Base-by-base conservation (phyloP, 2,797 vertebrate genomes). In the Channa striata region DNA sequence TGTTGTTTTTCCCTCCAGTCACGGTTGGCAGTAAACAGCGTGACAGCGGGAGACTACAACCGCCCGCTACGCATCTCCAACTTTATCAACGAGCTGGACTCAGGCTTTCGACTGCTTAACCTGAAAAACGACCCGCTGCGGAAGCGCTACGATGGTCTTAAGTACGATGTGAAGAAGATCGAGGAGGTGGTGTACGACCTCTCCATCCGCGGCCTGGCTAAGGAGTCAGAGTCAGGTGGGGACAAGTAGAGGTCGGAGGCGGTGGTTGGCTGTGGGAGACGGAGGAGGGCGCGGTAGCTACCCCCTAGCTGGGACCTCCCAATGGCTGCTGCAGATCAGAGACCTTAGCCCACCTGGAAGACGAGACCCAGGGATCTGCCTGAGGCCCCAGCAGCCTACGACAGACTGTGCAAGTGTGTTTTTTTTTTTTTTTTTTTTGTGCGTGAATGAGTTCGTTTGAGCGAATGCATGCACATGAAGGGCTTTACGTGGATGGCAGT, bases 141-240 rank as follows among this genome's bases (percentile, higher is more conserved):
- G 74, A 99, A 99, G 76, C 97, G 98, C 33, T 99, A 99, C 0
- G 98, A 99, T 0, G 98, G 98, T 83, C 94, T 99, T 51, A 99
- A 99, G 77, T 99, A 99, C 0, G 98, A 99, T 0, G 97, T 99
- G 87, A 99, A 99, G 93, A 99, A 99, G 83, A 98, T 99, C 0
- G 98, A 99, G 89, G 97, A 99, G 78, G 97, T 99, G 83, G 97
- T 99, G 65, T 99, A 99, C 0, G 97, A 99, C 78, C 88, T 99
- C 78, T 99, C 98, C 0, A 99, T 99, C 88, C 94, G 98, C 1
- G 97, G 98, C 70, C 95, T 99, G 81, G 94, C 93, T 73, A 97
- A 96, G 92, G 96, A 97, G 73, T 82, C 90, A 0, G 86, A 94
- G 2, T 57, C 86, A 0, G 74, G 37, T 6, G 88, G 70, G 43